phyloP scores from a whole-genome alignment of 2,797 vertebrate genomes.

The Hafferia zeledoni region DNA sequence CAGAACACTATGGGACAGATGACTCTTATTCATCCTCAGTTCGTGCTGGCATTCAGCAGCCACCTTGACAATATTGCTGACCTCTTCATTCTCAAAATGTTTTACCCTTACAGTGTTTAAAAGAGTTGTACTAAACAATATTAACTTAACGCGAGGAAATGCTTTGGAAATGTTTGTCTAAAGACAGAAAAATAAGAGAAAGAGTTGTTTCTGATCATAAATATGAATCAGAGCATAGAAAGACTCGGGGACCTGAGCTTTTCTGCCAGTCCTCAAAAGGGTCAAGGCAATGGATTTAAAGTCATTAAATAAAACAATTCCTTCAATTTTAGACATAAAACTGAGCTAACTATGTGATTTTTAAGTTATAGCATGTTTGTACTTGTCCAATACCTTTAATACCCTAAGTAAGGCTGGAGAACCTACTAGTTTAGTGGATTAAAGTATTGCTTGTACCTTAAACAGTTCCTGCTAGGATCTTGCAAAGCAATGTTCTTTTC shows the following conservation, averaged over 20 bases:
- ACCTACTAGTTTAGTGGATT: background rate
- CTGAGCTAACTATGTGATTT: background rate
- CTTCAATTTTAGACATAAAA: background rate
- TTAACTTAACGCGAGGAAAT: background rate
- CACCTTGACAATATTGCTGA: background rate
- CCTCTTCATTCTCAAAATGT: background rate
- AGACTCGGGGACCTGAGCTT: background rate
- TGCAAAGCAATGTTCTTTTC: background rate
- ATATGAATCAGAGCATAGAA: background rate
- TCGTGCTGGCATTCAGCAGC: background rate
- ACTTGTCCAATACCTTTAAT: background rate
- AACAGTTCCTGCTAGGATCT: background rate
- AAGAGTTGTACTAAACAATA: background rate
- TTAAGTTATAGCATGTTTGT: background rate
- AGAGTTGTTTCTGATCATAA: background rate
- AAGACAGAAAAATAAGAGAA: background rate
- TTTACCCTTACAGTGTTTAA: background rate
- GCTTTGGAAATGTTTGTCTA: background rate
- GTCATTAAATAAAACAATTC: background rate
- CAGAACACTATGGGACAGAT: rapidly evolving
- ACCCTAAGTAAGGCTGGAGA: background rate
- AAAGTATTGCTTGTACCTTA: background rate
- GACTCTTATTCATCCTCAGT: background rate
- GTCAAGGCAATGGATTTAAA: background rate
- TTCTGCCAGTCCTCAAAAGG: background rate